Evolutionary conservation across 2,888 invertebrate species (phyloP).

Genomic region (Callimorpha dominula): DNA sequence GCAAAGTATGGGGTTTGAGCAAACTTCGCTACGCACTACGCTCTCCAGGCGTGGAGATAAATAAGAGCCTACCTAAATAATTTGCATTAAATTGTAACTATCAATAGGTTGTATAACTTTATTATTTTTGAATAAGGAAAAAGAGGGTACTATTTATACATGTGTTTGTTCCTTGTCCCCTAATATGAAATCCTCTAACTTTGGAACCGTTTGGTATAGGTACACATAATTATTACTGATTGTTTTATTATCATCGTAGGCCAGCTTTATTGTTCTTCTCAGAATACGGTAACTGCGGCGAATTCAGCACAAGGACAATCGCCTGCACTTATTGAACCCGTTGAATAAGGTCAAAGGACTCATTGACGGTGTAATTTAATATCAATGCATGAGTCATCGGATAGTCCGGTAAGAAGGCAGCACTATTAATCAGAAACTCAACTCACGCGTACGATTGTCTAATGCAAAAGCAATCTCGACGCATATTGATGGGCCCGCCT

Average conservation of each 20-base stretch:
- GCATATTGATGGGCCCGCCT: conserved; percentile 78
- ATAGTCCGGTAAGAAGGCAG: conserved; percentile 72
- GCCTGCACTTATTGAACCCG: conserved; percentile 74
- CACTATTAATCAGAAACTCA: conserved; percentile 73
- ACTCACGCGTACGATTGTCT: conserved; percentile 72
- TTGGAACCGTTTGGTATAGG: conserved; percentile 20
- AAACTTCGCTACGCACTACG: not conserved
- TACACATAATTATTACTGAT: conserved; percentile 38
- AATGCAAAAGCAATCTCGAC: conserved; percentile 64
- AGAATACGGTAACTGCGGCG: conserved; percentile 69
- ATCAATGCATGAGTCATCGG: conserved; percentile 78
- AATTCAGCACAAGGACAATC: conserved; percentile 81
- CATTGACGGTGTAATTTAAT: conserved; percentile 73
- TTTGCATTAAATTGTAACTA: not conserved
- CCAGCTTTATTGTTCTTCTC: conserved; percentile 71
- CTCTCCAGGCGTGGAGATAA: no score
- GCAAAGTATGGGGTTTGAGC: not conserved
- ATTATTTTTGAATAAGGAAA: not conserved
- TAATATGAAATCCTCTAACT: not conserved
- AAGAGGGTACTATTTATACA: not conserved
- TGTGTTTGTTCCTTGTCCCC: not conserved
- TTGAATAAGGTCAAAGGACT: conserved; percentile 82
- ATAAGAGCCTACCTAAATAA: not conserved
- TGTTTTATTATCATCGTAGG: conserved; percentile 55
- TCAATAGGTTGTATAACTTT: not conserved